Base-by-base conservation (phyloP, 2,888 invertebrate species). In the Melanargia galathea region DNA sequence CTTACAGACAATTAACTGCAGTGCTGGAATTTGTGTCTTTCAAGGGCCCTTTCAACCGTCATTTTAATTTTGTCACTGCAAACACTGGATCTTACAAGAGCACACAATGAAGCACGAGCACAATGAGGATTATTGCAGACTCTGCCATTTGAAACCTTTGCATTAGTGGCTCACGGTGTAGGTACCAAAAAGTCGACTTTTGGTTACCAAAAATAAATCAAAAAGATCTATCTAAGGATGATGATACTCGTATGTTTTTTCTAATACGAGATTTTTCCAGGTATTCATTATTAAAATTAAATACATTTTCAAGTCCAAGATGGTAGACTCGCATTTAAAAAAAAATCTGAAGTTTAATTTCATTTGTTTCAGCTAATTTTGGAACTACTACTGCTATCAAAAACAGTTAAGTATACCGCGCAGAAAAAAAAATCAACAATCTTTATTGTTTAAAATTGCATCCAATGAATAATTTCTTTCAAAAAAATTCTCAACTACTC, bases 1-100 rank as follows among this genome's bases (percentile, higher is more conserved):
- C 81, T 84, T 77, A 81, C 81, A 74, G 82, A 79, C 83, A 83
- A 85, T 87, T 85, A 83, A 80, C 77, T 80, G 78, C 81, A 81
- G 77, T 73, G 72, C 76, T 78, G 71, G 76, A 82, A 83, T 82
- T 83, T 79, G 84, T 82, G 81, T 74, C 73, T 78, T 74, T 72
- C 71, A 69, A 70, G 65, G 61, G 69, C 68, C 46, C 60, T 60
- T 62, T 64, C 16, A 60, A 64, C 46, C 46, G 60, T 60, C 20
- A 43, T 55, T 60, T 33, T 40, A 60, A 40, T 26, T 43, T 38
- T 60, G 16, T 52, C 35, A 30, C 13, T 24, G 24, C 54, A 61
- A 55, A 48, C 38, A 45, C n/a, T 52, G 43, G 46, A 26, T 54
- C 43, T 61, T 55, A 18, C 18, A 40, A 38, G n/a, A 18, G 20